Evolutionary conservation across 2,113 vertebrate species (phyloP), one percentile per base, ranked within the genome.

Genomic region (Oreochromis aureus): DNA sequence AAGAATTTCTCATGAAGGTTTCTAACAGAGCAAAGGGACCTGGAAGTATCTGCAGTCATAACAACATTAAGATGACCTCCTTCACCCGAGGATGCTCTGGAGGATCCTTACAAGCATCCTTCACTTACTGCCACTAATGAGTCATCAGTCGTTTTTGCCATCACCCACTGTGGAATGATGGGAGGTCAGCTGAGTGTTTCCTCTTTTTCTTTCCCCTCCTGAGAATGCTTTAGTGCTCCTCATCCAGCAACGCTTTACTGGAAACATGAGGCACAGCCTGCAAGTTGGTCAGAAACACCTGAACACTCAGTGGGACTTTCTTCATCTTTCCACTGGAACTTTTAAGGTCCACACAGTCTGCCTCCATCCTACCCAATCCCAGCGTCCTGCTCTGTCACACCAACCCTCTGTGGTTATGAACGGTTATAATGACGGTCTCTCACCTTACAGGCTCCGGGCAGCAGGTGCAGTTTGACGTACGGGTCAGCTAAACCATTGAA

Each of bases 371-470:
- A 13, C 66, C 66, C 66, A 24, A 16, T 46, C 41, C 13, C 66
- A 27, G 66, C 8, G 9, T 18, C 69, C 22, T 15, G 5, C 36
- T 71, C 36, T 71, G 39, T 44, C 13, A 46, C 39, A 73, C 69
- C 69, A 10, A 6, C 41, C 69, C 71, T 48, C 44, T 51, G 44
- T 73, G 22, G 39, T 27, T 16, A 46, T 46, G 22, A 46, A 0
- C 4, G 4, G 8, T 34, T 32, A 8, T 27, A 13, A 10, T 27
- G 7, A 10, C 3, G 9, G 16, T 46, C 7, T 19, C 92, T 91
- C 84, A 98, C 98, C 97, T 98, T 98, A 87, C 97, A 97, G 86
- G 98, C 98, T 58, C 97, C 98, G 0, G 98, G 98, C 36, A 98
- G 95, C 82, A 98, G 97, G 84, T 98, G 97, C 73, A 98, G 95